phyloP scores from a whole-genome alignment of 1,140 invertebrate genomes.

The Polypedilum pembai region DNA sequence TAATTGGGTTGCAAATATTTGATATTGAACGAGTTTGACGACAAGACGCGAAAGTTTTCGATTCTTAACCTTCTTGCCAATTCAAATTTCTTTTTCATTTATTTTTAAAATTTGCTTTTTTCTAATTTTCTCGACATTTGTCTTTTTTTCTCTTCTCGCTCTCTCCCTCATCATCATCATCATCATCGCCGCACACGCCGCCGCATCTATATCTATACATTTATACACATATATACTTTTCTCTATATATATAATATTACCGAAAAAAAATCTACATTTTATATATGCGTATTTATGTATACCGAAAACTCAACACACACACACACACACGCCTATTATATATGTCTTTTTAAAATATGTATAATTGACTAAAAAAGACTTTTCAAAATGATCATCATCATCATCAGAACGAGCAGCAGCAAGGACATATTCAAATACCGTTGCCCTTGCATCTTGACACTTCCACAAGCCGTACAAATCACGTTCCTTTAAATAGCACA shows the following conservation, averaged over 20 bases:
- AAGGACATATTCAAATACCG: constrained; percentile 2
- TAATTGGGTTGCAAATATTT: constrained; percentile 26
- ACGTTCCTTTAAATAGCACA: constrained; percentile 25
- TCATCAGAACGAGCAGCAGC: constrained; percentile 20
- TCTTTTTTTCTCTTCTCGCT: constrained; percentile 17
- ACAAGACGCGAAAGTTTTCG: constrained; percentile 22
- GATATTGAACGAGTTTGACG: constrained; percentile 27
- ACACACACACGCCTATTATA: constrained; percentile 9
- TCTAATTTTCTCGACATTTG: constrained; percentile 26
- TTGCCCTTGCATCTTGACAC: constrained; percentile 27
- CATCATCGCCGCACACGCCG: background rate
- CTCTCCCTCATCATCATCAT: constrained; percentile 20
- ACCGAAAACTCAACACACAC: background rate
- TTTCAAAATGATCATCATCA: constrained; percentile 26
- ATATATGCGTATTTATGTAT: background rate
- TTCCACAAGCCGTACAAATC: constrained; percentile 25
- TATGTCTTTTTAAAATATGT: too few relatives aligned
- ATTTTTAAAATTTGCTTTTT: constrained; percentile 22
- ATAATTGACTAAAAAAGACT: constrained; percentile 20
- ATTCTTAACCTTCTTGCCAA: constrained; percentile 25
- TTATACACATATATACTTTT: background rate
- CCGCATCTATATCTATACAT: background rate
- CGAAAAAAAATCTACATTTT: background rate
- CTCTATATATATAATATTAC: background rate
- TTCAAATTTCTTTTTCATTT: background rate